A percentile compares a stretch with the other conserved stretches of the same genome.
Conservation (phyloP, 2,797 vertebrate species). For the Anniella stebbinsi region DNA sequence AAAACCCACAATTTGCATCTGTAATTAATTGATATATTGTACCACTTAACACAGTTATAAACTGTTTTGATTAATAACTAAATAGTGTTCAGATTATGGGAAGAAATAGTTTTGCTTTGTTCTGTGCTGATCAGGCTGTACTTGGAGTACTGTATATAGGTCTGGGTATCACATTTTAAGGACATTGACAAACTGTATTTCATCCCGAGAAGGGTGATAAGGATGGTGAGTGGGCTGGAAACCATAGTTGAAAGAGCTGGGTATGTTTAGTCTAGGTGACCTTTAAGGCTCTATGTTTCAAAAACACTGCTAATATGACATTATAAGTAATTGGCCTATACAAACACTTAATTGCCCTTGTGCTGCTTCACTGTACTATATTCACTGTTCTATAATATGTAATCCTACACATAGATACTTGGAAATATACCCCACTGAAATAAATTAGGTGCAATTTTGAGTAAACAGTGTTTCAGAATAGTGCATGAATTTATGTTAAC, state of each 20-base stretch:
- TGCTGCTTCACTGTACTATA: neutral
- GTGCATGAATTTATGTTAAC: neutral
- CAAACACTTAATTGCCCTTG: neutral
- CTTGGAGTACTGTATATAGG: neutral
- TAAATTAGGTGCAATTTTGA: neutral
- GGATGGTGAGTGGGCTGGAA: neutral
- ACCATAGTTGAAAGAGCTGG: neutral
- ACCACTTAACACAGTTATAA: neutral
- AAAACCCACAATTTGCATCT: neutral
- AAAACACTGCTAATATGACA: neutral
- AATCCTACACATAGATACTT: neutral
- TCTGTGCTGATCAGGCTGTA: neutral
- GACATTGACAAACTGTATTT: neutral
- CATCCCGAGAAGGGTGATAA: neutral
- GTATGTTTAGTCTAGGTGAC: neutral
- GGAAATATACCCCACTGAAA: neutral
- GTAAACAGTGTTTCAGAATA: neutral
- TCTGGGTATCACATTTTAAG: neutral
- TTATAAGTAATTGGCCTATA: neutral
- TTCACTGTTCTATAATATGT: neutral
- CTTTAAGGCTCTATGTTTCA: neutral
- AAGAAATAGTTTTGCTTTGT: neutral
- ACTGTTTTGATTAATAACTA: neutral
- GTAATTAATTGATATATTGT: neutral
- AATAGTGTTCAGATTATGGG: neutral